Percentiles rank a stretch among this genome's conserved stretches.
Conservation (phyloP, 1,140 invertebrate genomes). For the Glossosoma conforme region DNA sequence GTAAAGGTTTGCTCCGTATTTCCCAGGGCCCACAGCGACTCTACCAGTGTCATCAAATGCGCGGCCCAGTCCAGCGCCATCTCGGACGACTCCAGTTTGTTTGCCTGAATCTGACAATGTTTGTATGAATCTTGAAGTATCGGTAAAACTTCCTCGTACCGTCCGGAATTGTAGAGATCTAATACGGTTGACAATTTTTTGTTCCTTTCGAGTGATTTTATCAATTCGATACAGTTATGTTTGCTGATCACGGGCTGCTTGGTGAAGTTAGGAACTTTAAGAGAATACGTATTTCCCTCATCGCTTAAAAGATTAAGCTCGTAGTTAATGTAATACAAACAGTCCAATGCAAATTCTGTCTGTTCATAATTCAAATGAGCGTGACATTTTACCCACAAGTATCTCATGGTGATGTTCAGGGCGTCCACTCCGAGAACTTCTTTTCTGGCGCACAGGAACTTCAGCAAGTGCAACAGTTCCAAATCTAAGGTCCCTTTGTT, state of each 20-base stretch:
- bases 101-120: conserved; percentile 44
- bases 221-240: conserved; percentile 37
- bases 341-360: conserved; percentile 42
- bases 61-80: conserved; percentile 51
- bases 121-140: conserved; percentile 64
- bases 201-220: conserved; percentile 46
- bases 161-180: conserved; percentile 55
- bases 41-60: conserved; percentile 60
- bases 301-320: conserved; percentile 46
- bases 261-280: conserved; percentile 41
- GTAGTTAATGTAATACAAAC: conserved; percentile 41
- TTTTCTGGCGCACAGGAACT: conserved; percentile 41
- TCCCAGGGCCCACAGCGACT: conserved; percentile 61
- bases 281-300: conserved; percentile 35
- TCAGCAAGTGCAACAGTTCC: conserved; percentile 40
- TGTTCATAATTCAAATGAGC: conserved; percentile 40
- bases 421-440: conserved; percentile 40
- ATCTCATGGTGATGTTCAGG: conserved; percentile 39
- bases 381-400: conserved; percentile 45
- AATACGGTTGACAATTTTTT: conserved; percentile 49
- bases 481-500: conserved; percentile 37
- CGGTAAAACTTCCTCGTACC: conserved; percentile 58
- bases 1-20: conserved; percentile 61
- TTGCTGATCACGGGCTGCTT: conserved; percentile 42
- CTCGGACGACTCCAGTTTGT: conserved; percentile 41